phyloP scores from a whole-genome alignment of 2,113 vertebrate species.

The Lamprologus sp. region DNA sequence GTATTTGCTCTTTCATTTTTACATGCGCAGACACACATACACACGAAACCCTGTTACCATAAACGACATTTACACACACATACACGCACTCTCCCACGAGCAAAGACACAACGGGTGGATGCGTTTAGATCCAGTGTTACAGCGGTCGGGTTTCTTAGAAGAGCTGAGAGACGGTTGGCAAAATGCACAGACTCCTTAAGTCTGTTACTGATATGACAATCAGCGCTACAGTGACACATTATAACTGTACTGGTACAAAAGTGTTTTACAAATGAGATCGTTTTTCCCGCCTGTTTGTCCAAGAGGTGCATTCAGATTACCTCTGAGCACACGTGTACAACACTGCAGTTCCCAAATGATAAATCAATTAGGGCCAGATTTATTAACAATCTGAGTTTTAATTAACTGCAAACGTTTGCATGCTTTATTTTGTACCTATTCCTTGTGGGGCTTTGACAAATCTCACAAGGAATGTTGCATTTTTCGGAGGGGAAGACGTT shows the following conservation, averaged over 20 bases:
- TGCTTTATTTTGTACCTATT: neutral
- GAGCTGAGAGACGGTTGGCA: conserved; percentile 34
- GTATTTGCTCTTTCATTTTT: neutral
- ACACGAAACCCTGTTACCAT: conserved; percentile 54
- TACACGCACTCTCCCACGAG: neutral
- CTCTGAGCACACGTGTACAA: fast-evolving
- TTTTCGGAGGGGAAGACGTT: neutral
- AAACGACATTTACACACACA: conserved; percentile 1
- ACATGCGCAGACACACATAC: neutral
- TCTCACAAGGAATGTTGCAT: neutral
- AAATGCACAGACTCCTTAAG: neutral
- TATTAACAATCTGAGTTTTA: neutral
- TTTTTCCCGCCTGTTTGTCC: neutral
- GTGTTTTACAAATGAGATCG: neutral
- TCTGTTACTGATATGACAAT: conserved; percentile 25
- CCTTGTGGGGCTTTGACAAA: neutral
- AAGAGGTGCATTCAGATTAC: neutral
- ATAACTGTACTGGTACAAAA: neutral
- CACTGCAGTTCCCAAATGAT: neutral
- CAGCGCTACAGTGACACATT: neutral
- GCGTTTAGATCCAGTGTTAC: conserved; percentile 17
- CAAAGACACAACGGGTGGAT: conserved; percentile 34
- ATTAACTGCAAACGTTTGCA: neutral
- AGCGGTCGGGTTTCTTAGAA: neutral
- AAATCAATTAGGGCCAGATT: neutral